Conservation (phyloP, 2,113 vertebrate genomes). For the Perca schrenkii region DNA sequence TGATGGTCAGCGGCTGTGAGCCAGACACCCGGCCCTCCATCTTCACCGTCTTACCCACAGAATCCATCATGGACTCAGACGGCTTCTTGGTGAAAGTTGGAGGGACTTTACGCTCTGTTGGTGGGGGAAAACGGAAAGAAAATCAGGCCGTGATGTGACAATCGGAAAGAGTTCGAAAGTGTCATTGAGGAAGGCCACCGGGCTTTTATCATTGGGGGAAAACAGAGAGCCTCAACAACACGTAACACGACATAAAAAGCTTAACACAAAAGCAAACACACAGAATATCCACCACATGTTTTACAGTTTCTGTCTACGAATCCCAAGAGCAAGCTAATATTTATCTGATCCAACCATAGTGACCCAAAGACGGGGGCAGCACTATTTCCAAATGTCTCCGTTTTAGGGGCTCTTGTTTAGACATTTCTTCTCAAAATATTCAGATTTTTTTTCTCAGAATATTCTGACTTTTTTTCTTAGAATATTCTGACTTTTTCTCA, state of each 20-base stretch:
- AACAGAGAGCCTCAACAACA: neutral
- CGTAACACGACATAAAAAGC: neutral
- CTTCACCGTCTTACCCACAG: conserved; percentile 89
- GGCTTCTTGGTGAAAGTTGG: conserved; percentile 94
- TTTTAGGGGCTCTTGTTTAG: too few species aligned
- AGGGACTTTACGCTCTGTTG: conserved; percentile 90
- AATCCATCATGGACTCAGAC: conserved; percentile 90
- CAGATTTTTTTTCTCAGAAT: too few species aligned
- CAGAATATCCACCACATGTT: neutral
- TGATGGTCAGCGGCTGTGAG: conserved; percentile 90
- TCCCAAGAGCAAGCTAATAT: neutral
- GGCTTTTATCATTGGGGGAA: conserved; percentile 8
- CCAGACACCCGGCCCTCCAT: conserved; percentile 92
- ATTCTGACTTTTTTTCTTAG: too few species aligned
- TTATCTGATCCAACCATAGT: neutral
- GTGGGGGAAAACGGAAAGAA: conserved; percentile 39
- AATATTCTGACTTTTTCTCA: too few species aligned
- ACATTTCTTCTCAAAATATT: too few species aligned
- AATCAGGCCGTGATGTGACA: conserved; percentile 18
- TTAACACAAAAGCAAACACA: conserved; percentile 21
- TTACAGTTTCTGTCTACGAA: neutral
- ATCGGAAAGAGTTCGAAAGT: fast-evolving
- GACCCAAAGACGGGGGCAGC: too few species aligned
- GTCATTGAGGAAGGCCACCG: conserved; percentile 31
- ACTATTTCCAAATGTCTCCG: too few species aligned